Conservation (phyloP, 2,888 invertebrate genomes). For the Aromia moschata region DNA sequence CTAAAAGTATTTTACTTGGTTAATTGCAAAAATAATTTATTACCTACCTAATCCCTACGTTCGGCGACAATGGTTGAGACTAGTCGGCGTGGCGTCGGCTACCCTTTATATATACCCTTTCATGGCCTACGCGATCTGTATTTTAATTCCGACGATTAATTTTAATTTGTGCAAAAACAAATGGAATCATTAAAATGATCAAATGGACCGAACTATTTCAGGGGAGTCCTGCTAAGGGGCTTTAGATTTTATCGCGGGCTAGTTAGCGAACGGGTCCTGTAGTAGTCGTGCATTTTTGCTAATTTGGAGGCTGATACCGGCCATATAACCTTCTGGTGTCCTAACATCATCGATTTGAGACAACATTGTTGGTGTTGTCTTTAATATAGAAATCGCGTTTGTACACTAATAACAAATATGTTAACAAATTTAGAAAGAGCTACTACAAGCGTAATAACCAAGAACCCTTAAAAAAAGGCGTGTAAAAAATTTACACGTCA, state of each 20-base stretch:
- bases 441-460: no score
- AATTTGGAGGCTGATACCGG: conserved; percentile 27
- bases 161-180: conserved; percentile 55
- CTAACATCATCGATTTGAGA: no score
- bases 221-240: conserved; percentile 23
- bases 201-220: conserved; percentile 45
- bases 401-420: no score
- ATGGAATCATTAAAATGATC: conserved; percentile 53
- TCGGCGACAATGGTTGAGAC: neutral
- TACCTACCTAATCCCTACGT: neutral
- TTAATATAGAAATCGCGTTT: no score
- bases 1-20: no score
- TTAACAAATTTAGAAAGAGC: no score
- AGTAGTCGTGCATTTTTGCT: conserved; percentile 21
- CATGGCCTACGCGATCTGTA: conserved; percentile 38
- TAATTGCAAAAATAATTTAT: no score
- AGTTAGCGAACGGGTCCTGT: conserved; percentile 6
- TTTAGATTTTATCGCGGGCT: conserved; percentile 26
- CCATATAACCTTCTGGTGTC: conserved; percentile 17
- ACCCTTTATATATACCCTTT: conserved; percentile 28
- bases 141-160: conserved; percentile 52
- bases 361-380: no score
- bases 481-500: no score
- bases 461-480: no score
- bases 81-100: conserved; percentile 24